Evolutionary conservation across 1,140 invertebrate species (phyloP), one percentile per base, ranked within the genome.

Genomic region (Halictus rubicundus): DNA sequence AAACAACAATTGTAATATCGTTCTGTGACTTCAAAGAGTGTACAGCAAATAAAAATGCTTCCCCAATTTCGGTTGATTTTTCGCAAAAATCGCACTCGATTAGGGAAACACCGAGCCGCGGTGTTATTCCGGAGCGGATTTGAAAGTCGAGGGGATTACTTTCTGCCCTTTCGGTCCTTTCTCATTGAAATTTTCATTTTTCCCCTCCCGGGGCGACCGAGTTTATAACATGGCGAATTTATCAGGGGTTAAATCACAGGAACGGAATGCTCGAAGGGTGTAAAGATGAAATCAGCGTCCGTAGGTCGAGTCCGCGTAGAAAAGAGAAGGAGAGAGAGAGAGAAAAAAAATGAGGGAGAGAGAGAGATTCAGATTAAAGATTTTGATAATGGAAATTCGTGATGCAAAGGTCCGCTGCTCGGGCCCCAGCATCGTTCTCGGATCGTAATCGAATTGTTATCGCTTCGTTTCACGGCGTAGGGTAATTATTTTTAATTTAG

Each of bases 361-460:
- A 57, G 16, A 52, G 5, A 68, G 74, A 85, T 85, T 37, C 52
- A 78, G 83, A 68, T 76, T 54, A 69, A 70, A 81, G 63, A 84
- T 86, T 57, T 77, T 39, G 80, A 79, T 84, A 81, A 82, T 77
- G 77, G 81, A 84, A 84, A 81, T 84, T 82, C 78, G 77, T 76
- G 78, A 85, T 78, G 78, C 78, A 71, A 78, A 75, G 65, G 63
- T 59, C 61, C 57, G 73, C 57, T 39, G 78, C 42, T 46, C 32
- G 64, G 46, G 59, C 49, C 63, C 70, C 49, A 65, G 70, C 60
- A 78, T 66, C 81, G 42, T 70, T 57, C 77, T 42, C 49, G 68
- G 78, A 84, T 81, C 54, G 54, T 82, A 86, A 86, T 86, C 83
- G 57, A 75, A 70, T 81, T 70, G 75, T 86, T 86, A 85, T 82